Percentiles rank a stretch among this genome's conserved stretches.
Evolutionary conservation across 2,888 invertebrate species (phyloP).

Genomic region (Nezara viridula): DNA sequence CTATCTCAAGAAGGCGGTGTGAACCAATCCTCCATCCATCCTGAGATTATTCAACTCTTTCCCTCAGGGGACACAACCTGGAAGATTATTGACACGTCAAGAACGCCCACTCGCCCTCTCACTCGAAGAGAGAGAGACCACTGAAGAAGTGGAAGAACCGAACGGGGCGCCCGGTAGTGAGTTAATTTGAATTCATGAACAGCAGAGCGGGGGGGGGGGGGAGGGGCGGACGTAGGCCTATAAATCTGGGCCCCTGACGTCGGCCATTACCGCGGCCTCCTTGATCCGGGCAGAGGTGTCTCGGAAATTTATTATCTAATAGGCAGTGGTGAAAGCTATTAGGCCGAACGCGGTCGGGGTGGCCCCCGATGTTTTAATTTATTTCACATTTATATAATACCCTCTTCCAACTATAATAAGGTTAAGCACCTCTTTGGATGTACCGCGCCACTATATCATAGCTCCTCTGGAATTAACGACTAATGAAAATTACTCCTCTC

Average conservation of each 20-base stretch:
- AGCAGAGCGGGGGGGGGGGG: not conserved
- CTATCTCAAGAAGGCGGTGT: too few relatives aligned
- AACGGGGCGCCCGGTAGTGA: slow-evolving; percentile 51
- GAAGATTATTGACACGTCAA: not conserved
- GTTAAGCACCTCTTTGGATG: not conserved
- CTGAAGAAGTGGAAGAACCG: not conserved
- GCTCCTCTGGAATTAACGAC: not conserved
- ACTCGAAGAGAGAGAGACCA: not conserved
- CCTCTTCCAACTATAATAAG: not conserved
- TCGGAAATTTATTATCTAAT: slow-evolving; percentile 67
- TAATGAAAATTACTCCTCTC: slow-evolving; percentile 2
- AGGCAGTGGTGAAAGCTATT: slow-evolving; percentile 68
- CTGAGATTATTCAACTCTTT: not conserved
- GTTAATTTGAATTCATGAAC: slow-evolving; percentile 52
- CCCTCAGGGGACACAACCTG: not conserved
- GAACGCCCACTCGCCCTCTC: not conserved
- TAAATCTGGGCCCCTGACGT: slow-evolving; percentile 49
- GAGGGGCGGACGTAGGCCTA: not conserved
- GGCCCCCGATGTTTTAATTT: slow-evolving; percentile 41
- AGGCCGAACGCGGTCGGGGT: slow-evolving; percentile 61
- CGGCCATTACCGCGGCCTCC: slow-evolving; percentile 60
- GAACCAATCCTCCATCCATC: not conserved
- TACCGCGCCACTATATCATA: not conserved
- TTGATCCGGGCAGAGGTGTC: slow-evolving; percentile 65
- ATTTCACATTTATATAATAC: slow-evolving; percentile 39